phyloP scores from a whole-genome alignment of 2,888 invertebrate species.

The Clanis bilineata region DNA sequence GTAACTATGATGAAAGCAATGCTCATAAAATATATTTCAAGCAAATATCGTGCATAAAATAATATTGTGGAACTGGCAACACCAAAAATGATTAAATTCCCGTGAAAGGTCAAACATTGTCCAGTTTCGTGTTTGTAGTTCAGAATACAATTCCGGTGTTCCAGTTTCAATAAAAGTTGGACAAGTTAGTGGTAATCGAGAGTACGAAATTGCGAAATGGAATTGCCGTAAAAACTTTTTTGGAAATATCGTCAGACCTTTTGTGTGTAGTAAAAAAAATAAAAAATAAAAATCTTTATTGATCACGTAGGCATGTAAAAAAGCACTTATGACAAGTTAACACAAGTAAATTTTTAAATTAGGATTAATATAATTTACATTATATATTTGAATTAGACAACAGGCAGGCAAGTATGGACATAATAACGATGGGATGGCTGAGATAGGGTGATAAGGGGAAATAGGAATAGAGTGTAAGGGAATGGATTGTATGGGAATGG shows the following conservation, averaged over 20 bases:
- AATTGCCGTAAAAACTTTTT: neutral
- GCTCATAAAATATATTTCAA: neutral
- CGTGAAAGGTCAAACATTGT: conserved; percentile 12
- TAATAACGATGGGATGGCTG: no score
- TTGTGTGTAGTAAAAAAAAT: no score
- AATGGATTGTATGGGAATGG: no score
- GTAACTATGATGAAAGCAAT: neutral
- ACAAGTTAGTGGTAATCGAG: neutral
- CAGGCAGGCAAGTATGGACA: no score
- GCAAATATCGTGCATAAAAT: neutral
- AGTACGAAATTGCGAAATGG: neutral
- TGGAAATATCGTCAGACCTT: neutral
- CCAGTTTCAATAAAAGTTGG: conserved; percentile 6
- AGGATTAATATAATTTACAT: no score
- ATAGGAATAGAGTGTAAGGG: no score
- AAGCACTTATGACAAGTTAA: no score
- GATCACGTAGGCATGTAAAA: no score
- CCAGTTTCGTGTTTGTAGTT: conserved; percentile 11
- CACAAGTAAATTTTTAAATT: no score
- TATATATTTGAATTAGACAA: no score
- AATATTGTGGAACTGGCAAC: neutral
- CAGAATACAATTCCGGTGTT: conserved; percentile 9
- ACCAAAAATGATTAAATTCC: neutral
- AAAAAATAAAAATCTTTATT: no score
- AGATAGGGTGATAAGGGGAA: no score